Evolutionary conservation across 2,797 vertebrate genomes (phyloP).

Genomic region (Rhabdophis nuchalis): DNA sequence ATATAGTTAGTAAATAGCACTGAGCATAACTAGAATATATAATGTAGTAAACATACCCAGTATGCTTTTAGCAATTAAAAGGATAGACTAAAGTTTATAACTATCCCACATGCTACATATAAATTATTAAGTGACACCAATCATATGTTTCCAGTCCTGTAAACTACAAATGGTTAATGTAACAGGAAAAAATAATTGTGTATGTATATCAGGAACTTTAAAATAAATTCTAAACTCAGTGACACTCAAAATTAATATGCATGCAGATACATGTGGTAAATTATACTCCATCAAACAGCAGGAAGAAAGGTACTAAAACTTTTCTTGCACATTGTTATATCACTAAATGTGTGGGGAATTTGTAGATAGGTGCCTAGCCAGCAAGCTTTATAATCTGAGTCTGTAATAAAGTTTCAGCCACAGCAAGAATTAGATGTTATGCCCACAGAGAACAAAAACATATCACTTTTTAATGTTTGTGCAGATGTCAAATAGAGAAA

Average conservation of each 20-base stretch:
- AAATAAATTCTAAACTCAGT: constrained; percentile 45
- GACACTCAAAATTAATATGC: constrained; percentile 53
- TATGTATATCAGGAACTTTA: constrained; percentile 32
- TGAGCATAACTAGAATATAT: too few species aligned
- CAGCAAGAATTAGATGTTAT: not conserved
- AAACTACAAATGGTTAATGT: constrained; percentile 21
- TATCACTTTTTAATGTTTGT: constrained; percentile 16
- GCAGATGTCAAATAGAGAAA: constrained; percentile 14
- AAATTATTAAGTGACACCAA: not conserved
- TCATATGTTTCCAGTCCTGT: constrained; percentile 13
- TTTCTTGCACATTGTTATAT: constrained; percentile 44
- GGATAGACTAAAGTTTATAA: not conserved
- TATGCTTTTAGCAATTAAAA: constrained; percentile 7
- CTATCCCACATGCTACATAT: not conserved
- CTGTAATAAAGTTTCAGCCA: constrained; percentile 10
- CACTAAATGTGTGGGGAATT: constrained; percentile 1
- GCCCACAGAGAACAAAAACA: constrained; percentile 7
- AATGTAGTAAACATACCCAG: not conserved
- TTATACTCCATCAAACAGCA: constrained; percentile 56
- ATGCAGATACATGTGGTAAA: constrained; percentile 52
- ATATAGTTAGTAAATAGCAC: not conserved
- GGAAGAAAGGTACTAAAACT: constrained; percentile 47
- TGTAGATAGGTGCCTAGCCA: not conserved
- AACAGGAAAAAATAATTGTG: constrained; percentile 7
- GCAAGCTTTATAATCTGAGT: not conserved